Evolutionary conservation across 2,888 invertebrate genomes (phyloP).

Genomic region (Lamproptera curius): DNA sequence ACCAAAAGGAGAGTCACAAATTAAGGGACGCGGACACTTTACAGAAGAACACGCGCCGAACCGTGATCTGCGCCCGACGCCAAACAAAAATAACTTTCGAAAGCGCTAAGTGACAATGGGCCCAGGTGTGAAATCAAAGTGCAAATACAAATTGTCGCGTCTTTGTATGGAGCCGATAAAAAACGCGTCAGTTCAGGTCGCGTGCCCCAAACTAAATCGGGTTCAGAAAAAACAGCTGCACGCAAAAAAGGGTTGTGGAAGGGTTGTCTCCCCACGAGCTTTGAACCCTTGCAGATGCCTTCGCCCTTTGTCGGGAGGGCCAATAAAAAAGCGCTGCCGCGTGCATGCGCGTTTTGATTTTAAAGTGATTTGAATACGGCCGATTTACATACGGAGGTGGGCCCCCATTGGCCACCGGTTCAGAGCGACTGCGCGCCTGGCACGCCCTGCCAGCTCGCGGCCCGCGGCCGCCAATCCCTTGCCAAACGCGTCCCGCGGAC

Average conservation of each 20-base stretch:
- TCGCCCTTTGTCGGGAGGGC: constrained; percentile 57
- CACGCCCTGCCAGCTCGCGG: constrained; percentile 25
- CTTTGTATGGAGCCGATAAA: constrained; percentile 31
- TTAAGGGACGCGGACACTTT: too few species aligned
- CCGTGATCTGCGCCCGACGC: too few species aligned
- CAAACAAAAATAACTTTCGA: background rate
- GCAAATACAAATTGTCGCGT: constrained; percentile 2
- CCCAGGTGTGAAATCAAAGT: constrained; percentile 19
- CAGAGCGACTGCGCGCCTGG: constrained; percentile 61
- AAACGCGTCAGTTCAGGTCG: constrained; percentile 48
- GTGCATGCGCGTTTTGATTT: constrained; percentile 76
- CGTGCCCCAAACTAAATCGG: constrained; percentile 52
- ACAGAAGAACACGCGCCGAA: too few species aligned
- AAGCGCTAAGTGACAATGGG: constrained; percentile 2
- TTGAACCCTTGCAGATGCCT: constrained; percentile 20
- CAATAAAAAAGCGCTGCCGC: constrained; percentile 67
- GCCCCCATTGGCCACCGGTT: constrained; percentile 56
- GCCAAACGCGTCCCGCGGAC: constrained; percentile 40
- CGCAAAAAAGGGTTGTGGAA: constrained; percentile 61
- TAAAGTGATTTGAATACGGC: constrained; percentile 75
- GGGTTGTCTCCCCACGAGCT: constrained; percentile 52
- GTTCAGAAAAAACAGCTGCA: constrained; percentile 64
- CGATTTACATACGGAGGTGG: constrained; percentile 63
- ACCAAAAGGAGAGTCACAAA: too few species aligned
- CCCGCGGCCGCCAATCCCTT: constrained; percentile 22